Percentiles rank a stretch among this genome's conserved stretches.
phyloP scores from a whole-genome alignment of 2,888 invertebrate species.

The Drosophila mimetica region DNA sequence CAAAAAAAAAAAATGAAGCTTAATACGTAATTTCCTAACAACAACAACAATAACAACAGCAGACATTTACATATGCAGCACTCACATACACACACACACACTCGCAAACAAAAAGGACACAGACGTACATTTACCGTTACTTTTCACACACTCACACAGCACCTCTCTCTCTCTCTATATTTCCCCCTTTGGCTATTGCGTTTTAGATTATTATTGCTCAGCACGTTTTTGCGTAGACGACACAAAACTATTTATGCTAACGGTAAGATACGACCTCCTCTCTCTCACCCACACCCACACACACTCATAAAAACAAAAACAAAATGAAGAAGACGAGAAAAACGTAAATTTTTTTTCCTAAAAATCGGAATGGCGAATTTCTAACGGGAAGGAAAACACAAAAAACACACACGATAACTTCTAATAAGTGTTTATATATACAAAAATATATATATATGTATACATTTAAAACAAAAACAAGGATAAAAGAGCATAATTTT shows the following conservation, averaged over 20 bases:
- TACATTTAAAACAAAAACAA: conserved; percentile 32
- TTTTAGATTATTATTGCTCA: conserved; percentile 58
- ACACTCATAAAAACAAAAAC: conserved; percentile 12
- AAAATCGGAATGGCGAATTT: conserved; percentile 21
- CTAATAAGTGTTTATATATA: conserved; percentile 73
- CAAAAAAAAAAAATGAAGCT: conserved; percentile 25
- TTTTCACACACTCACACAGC: conserved; percentile 47
- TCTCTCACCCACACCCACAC: conserved; percentile 15
- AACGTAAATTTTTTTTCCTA: conserved; percentile 23
- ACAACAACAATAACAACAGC: conserved; percentile 9
- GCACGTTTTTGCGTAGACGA: conserved; percentile 65
- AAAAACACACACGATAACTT: conserved; percentile 49
- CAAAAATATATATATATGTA: conserved; percentile 37
- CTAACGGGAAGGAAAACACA: conserved; percentile 26
- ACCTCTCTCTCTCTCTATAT: conserved; percentile 49
- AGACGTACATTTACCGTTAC: conserved; percentile 51
- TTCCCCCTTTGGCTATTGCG: conserved; percentile 49
- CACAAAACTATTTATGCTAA: conserved; percentile 69
- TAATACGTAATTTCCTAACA: conserved; percentile 67
- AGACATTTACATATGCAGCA: conserved; percentile 35
- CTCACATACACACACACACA: conserved; percentile 29
- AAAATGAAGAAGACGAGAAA: conserved; percentile 16
- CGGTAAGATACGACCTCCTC: conserved; percentile 41
- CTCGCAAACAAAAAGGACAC: conserved; percentile 24
- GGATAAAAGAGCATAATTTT: conserved; percentile 63